Percentiles rank a stretch among this genome's conserved stretches.
phyloP scores from a whole-genome alignment of 2,113 vertebrate genomes.

The Hippocampus abdominalis region DNA sequence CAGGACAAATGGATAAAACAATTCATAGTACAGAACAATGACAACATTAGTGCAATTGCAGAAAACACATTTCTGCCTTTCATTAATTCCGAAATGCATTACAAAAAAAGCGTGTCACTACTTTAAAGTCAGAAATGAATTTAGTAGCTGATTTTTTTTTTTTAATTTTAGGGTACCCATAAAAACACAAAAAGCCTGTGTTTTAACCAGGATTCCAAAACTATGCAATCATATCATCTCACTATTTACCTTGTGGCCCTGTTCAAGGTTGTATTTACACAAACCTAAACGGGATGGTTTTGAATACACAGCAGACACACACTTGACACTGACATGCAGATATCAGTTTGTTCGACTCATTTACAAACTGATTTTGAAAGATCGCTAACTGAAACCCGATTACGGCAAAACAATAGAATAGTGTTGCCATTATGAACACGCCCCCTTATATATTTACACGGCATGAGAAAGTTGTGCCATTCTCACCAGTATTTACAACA shows the following conservation, averaged over 20 bases:
- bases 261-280: neutral
- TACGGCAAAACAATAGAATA: slow-evolving; percentile 50
- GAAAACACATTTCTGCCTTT: neutral
- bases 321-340: slow-evolving; percentile 45
- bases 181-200: neutral
- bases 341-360: slow-evolving; percentile 49
- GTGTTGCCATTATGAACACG: slow-evolving; percentile 27
- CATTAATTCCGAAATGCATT: no score
- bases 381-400: slow-evolving; percentile 45
- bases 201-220: neutral
- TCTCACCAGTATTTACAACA: slow-evolving; percentile 55
- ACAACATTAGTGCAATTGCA: neutral
- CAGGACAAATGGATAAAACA: slow-evolving; percentile 7
- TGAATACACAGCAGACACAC: slow-evolving; percentile 8
- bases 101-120: no score
- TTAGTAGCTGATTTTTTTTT: no score
- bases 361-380: slow-evolving; percentile 29
- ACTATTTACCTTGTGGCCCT: neutral
- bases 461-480: slow-evolving; percentile 48
- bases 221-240: neutral
- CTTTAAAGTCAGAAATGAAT: no score
- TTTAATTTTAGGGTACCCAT: neutral
- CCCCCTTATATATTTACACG: slow-evolving; percentile 58
- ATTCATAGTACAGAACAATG: neutral
- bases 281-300: slow-evolving; percentile 34